These are phyloP conservation scores for Mormyrus iriodes DNA, from an alignment of 2,113 vertebrate species.

Conservation along the genomic window DNA sequence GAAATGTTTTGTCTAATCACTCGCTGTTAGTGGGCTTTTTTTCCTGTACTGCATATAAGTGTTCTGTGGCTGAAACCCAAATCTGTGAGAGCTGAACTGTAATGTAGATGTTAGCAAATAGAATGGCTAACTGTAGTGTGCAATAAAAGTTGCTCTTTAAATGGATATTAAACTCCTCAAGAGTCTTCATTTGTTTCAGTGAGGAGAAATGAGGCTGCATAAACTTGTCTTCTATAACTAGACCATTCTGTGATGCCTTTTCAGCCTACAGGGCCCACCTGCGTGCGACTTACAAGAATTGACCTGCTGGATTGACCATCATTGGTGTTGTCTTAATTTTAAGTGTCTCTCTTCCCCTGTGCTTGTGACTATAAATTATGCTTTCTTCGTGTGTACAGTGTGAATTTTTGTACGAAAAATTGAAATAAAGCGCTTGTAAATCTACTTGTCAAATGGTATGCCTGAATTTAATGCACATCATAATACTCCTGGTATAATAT, in stretches of 20 bases:
- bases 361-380: conserved; percentile 37
- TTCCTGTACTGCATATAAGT: background rate
- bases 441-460: background rate
- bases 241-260: background rate
- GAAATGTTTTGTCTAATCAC: background rate
- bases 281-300: conserved; percentile 54
- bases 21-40: background rate
- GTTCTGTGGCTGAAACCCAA: background rate
- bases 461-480: background rate
- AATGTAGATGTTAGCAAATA: background rate
- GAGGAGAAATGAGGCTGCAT: background rate
- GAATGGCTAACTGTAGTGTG: background rate
- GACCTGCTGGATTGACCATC: conserved; percentile 20
- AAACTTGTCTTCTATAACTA: background rate
- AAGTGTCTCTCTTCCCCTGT: conserved; percentile 20
- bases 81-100: background rate
- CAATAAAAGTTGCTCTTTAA: background rate
- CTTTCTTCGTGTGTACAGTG: conserved; percentile 55
- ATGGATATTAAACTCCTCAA: background rate
- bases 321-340: conserved; percentile 21
- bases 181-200: background rate
- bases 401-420: conserved; percentile 57
- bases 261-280: conserved; percentile 61
- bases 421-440: conserved; percentile 56
- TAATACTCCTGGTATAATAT: background rate